Base-by-base conservation (phyloP, 2,113 vertebrate species). In the Callorhinus ursinus region DNA sequence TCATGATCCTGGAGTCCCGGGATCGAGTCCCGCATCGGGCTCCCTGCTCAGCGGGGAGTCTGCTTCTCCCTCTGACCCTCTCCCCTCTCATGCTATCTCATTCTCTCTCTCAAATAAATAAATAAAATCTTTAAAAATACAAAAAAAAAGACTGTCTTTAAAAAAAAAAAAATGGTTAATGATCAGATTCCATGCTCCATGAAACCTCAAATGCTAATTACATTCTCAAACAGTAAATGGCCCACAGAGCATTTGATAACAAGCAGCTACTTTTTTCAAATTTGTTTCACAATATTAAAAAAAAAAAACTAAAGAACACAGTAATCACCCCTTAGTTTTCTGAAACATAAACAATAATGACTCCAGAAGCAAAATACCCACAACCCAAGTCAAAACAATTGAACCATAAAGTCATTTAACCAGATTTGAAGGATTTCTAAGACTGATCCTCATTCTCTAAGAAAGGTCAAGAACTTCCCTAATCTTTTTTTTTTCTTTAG, bases 141-240 rank as follows among this genome's bases (percentile, higher is more conserved):
- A n/a, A n/a, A n/a, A n/a, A n/a, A n/a, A n/a, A n/a, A n/a, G n/a
- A n/a, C n/a, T n/a, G n/a, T n/a, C n/a, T n/a, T 93, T 96, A 85
- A 53, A 97, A n/a, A 85, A 53, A 97, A n/a, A 85, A 53, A 97
- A n/a, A 18, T 16, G 26, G 57, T 90, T 96, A 97, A 96, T 97
- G 55, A 93, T 87, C 61, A 67, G 0, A 92, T 74, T 84, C 96
- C 63, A 95, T n/a, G 90, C n/a, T 93, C 81, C 90, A 76, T 93
- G 36, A 94, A 87, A 89, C 13, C 33, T 67, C 71, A 96, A 95
- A 97, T 84, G 84, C 49, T 96, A 94, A 83, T 42, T 80, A 81
- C 55, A 69, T 93, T 93, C 88, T 96, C 92, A 97, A 96, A 80
- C 55, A 95, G 33, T 88, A 93, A 93, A 81, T 61, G 59, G n/a